These are phyloP conservation scores for Rallus limicola DNA, from an alignment of 2,113 vertebrate species.

Conservation along the genomic window DNA sequence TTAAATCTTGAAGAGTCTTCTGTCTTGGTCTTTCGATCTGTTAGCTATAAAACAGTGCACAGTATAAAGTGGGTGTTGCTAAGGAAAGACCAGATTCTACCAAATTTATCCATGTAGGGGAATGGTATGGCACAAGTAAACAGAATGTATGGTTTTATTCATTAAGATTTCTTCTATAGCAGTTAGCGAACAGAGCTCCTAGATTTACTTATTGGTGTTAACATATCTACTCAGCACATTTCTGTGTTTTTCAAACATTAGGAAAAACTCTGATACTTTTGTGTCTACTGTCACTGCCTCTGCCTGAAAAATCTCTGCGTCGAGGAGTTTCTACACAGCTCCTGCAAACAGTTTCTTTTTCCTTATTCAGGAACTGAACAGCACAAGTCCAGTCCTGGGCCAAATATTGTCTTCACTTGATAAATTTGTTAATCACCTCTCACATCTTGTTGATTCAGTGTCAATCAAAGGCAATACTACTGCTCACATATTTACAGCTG, in stretches of 20 bases:
- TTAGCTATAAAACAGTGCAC: not conserved
- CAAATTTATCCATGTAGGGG: not conserved
- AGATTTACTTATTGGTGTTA: not conserved
- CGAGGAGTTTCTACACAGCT: not conserved
- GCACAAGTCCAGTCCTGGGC: not conserved
- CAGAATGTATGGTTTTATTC: not conserved
- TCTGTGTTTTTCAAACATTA: not conserved
- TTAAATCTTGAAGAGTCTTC: not conserved
- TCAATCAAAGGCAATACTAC: slow-evolving; percentile 43
- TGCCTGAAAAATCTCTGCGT: not conserved
- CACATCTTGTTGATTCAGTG: slow-evolving; percentile 40
- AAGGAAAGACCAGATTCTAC: not conserved
- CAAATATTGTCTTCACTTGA: slow-evolving; percentile 26
- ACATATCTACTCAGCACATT: not conserved
- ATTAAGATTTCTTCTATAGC: not conserved
- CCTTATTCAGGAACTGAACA: not conserved
- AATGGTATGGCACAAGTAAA: not conserved
- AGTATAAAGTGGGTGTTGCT: not conserved
- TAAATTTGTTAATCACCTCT: slow-evolving; percentile 54
- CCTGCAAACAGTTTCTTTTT: not conserved
- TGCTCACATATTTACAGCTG: slow-evolving; percentile 13
- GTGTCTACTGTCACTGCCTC: not conserved
- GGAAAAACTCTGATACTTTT: not conserved
- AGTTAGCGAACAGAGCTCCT: not conserved
- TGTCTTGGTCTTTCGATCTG: not conserved